Conservation (phyloP, 2,888 invertebrate genomes). For the Nebria brevicollis region DNA sequence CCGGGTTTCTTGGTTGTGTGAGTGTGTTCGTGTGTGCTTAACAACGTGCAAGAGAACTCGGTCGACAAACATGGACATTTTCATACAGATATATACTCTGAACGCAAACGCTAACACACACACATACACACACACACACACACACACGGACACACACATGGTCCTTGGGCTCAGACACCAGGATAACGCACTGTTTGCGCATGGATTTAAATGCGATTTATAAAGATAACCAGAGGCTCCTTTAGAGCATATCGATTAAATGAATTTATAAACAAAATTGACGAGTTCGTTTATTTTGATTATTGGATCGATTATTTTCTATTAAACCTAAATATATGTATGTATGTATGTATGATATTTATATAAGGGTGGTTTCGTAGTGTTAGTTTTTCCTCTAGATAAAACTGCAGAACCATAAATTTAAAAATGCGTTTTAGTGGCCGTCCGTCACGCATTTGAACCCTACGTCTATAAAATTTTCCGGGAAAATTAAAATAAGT, state of each 20-base stretch:
- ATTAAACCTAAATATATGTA: too few relatives aligned
- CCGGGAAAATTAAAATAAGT: constrained; percentile 64
- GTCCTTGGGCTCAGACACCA: neutral
- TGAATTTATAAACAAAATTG: too few relatives aligned
- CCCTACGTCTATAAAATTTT: constrained; percentile 57
- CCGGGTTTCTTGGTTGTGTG: constrained; percentile 49
- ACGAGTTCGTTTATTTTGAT: too few relatives aligned
- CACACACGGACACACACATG: neutral
- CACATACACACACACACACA: neutral
- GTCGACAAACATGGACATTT: constrained; percentile 38
- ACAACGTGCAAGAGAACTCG: constrained; percentile 41
- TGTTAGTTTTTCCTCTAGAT: neutral
- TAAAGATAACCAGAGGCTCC: constrained; percentile 33
- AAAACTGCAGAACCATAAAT: constrained; percentile 19
- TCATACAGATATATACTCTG: constrained; percentile 7
- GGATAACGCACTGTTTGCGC: constrained; percentile 38
- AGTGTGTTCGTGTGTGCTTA: constrained; percentile 28
- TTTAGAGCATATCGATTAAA: too few relatives aligned
- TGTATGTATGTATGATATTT: too few relatives aligned
- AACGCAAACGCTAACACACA: neutral
- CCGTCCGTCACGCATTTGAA: constrained; percentile 28
- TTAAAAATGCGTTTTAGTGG: constrained; percentile 29
- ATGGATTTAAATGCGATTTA: constrained; percentile 40
- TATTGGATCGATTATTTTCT: too few relatives aligned
- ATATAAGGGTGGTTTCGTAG: neutral